Evolutionary conservation across 1,140 invertebrate species (phyloP), one percentile per base, ranked within the genome.

Genomic region (Catajapyx aquilonaris): DNA sequence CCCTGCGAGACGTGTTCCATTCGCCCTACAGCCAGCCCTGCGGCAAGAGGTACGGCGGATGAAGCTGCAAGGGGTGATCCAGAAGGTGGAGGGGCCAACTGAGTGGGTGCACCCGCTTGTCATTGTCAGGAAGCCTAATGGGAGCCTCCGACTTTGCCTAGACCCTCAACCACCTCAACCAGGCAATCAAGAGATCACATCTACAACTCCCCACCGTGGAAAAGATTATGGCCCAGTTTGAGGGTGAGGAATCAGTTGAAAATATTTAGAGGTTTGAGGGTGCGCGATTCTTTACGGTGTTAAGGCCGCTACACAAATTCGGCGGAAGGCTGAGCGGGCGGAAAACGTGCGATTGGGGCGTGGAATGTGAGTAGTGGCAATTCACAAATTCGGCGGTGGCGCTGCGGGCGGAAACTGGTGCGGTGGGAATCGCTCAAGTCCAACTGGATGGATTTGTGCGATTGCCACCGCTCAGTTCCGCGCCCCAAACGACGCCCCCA

Each of bases 11-110:
- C 7, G 13, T 9, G 23, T 28, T 28, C 23, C 23, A 9, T 9
- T 28, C 13, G 23, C 23, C 13, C 23, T 28, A 28, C 7, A 13
- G 13, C 7, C 7, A 28, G 7, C 23, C 7, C 13, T 48, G 13
- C 34, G 35, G 20, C 34, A 38, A 17, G 44, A 48, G 38, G 32
- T 58, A 16, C 33, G 48, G 4, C 20, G 43, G 31, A 44, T 54
- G 46, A 45, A 45, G 19, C 39, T 45, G 21, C 19, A 39, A 7
- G 43, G 40, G 3, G 30, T 49, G 9, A 39, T 44, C 5, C 23
- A n/a, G 7, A 49, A 43, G 22, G 45, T 52, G 10, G 42, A 44
- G 16, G 44, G 51, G 35, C 50, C 53, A 5, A 55, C 52, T 17
- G 48, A 54, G 5, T 56, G 52, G 52, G 47, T 48, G 2, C 43